Evolutionary conservation across 2,113 vertebrate species (phyloP).

Genomic region (Mustela nigripes): DNA sequence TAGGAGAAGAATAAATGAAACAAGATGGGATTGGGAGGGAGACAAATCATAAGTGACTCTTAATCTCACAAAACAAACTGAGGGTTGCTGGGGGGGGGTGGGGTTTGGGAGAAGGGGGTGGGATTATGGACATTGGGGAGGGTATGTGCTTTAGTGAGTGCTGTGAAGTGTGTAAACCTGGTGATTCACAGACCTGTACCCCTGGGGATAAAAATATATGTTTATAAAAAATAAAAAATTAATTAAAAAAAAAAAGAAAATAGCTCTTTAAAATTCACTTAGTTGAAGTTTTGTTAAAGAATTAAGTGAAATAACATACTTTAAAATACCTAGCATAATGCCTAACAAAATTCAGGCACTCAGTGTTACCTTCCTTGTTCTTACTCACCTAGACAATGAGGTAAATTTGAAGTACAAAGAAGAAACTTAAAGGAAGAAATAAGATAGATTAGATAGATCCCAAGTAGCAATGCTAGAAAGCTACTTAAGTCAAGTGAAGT

Average conservation of each 20-base stretch:
- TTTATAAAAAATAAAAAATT: no score
- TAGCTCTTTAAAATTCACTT: not conserved
- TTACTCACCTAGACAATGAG: not conserved
- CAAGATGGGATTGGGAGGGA: no score
- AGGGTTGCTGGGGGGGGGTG: no score
- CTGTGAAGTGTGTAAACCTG: no score
- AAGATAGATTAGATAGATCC: not conserved
- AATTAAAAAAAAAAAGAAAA: not conserved
- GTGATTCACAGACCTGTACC: no score
- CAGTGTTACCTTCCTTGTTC: not conserved
- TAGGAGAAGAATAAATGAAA: no score
- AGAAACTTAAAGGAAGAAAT: not conserved
- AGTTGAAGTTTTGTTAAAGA: not conserved
- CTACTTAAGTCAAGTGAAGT: not conserved
- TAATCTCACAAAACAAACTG: no score
- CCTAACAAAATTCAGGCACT: not conserved
- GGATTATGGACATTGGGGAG: no score
- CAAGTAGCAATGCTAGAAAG: not conserved
- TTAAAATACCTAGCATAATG: not conserved
- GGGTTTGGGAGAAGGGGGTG: no score
- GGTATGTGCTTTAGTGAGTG: no score
- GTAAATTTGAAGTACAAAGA: not conserved
- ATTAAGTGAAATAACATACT: constrained; percentile 33
- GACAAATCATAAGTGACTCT: no score
- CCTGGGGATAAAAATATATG: no score